Evolutionary conservation across 2,797 vertebrate species (phyloP), one percentile per base, ranked within the genome.

Genomic region (Limnodromus scolopaceus): DNA sequence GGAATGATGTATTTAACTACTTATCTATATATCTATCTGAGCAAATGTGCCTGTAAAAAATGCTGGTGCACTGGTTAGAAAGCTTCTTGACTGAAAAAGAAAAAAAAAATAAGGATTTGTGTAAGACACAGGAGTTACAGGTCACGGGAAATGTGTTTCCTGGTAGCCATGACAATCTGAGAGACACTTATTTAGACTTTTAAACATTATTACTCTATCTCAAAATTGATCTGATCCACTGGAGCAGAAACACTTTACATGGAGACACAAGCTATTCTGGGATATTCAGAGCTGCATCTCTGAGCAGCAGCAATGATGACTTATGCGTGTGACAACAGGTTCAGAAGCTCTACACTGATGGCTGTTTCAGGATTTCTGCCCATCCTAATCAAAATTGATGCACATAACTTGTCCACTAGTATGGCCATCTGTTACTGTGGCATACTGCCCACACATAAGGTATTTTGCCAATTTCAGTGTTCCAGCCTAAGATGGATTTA

Each of bases 371-470:
- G 58, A 97, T 92, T 94, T 41, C 69, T 95, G 65, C 76, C 81
- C 81, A 82, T 65, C 23, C 12, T 94, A 92, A 97, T 94, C 95
- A 94, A 95, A 97, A 97, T 64, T 80, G 88, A 94, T 84, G 92
- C 68, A 83, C 17, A 48, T 43, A 95, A 84, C 46, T 87, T 97
- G 79, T 76, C 87, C 79, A 90, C 65, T 81, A 87, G 70, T 57
- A 77, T 53, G 65, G 43, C 88, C 95, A 97, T 77, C 95, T 97
- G 87, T 92, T 87, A 77, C 30, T 3, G 15, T 95, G 91, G 69
- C 89, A 86, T 28, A 23, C 69, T 71, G 93, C 86, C 80, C 71
- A 39, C 77, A 77, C 69, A 91, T 55, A 94, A 95, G 89, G 7
- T 84, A 72, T 84, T 92, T 87, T 69, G 69, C 85, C 87, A 97